Conservation (phyloP, 2,888 invertebrate species). For the Sympetrum striolatum region DNA sequence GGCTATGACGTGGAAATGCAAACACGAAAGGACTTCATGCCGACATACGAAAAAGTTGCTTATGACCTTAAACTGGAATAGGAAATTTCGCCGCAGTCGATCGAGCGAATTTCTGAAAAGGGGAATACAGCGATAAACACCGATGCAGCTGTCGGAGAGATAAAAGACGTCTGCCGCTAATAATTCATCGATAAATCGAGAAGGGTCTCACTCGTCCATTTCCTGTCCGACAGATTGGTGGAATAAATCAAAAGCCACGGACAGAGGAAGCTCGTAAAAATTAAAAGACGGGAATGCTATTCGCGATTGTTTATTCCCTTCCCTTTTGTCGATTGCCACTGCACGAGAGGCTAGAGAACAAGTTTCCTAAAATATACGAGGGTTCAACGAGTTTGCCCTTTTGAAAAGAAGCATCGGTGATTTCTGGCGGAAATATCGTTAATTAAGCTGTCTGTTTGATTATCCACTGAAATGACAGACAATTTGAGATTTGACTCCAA, state of each 20-base stretch:
- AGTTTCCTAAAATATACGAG: not conserved
- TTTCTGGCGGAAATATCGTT: too few species aligned
- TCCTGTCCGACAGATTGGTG: not conserved
- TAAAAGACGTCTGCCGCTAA: not conserved
- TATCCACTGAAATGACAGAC: too few species aligned
- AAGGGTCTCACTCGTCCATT: not conserved
- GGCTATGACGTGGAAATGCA: too few species aligned
- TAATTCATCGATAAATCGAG: not conserved
- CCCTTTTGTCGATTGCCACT: not conserved
- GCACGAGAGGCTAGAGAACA: not conserved
- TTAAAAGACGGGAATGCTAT: not conserved
- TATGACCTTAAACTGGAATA: too few species aligned
- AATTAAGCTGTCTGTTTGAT: too few species aligned
- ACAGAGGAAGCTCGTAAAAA: not conserved
- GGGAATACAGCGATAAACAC: too few species aligned
- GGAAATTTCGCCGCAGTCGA: too few species aligned
- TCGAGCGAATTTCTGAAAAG: too few species aligned
- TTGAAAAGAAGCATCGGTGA: not conserved
- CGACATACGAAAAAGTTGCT: too few species aligned
- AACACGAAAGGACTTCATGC: too few species aligned
- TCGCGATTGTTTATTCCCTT: not conserved
- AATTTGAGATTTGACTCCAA: too few species aligned
- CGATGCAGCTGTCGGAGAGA: too few species aligned
- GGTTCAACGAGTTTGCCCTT: not conserved
- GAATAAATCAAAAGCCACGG: not conserved